Percentiles rank a stretch among this genome's conserved stretches.
phyloP scores from a whole-genome alignment of 2,113 vertebrate genomes.

The Microtus ochrogaster region DNA sequence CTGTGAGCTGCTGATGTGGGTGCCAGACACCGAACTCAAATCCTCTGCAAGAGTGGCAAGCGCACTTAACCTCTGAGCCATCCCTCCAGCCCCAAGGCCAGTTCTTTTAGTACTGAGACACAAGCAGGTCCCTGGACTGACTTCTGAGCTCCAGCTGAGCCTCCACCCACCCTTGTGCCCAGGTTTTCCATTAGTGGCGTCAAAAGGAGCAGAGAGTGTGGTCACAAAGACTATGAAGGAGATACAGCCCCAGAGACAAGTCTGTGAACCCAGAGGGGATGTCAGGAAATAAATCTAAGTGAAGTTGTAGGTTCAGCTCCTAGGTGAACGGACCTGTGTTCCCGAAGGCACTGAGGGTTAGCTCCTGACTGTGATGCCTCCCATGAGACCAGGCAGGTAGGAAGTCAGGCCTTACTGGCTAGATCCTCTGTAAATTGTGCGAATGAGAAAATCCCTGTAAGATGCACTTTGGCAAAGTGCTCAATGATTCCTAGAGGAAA shows the following conservation, averaged over 20 bases:
- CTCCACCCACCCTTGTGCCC: neutral
- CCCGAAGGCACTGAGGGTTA: neutral
- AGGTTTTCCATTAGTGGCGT: neutral
- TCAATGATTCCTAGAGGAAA: neutral
- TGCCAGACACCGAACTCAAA: neutral
- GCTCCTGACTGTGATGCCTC: neutral
- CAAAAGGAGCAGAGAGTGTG: neutral
- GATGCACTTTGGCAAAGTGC: neutral
- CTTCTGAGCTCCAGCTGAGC: neutral
- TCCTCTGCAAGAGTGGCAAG: neutral
- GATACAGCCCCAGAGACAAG: neutral
- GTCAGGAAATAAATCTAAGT: neutral
- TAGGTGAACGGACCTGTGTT: neutral
- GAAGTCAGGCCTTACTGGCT: neutral
- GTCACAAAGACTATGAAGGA: neutral
- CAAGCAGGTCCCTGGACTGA: neutral
- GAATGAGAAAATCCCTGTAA: neutral
- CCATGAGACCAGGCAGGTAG: neutral
- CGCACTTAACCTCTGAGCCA: neutral
- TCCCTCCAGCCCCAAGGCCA: neutral
- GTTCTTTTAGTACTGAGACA: neutral
- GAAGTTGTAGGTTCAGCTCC: neutral
- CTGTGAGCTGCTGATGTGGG: neutral
- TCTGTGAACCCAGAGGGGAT: neutral
- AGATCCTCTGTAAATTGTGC: neutral